Evolutionary conservation across 1,140 invertebrate genomes (phyloP), one percentile per base, ranked within the genome.

Genomic region (Pogonus chalceus): DNA sequence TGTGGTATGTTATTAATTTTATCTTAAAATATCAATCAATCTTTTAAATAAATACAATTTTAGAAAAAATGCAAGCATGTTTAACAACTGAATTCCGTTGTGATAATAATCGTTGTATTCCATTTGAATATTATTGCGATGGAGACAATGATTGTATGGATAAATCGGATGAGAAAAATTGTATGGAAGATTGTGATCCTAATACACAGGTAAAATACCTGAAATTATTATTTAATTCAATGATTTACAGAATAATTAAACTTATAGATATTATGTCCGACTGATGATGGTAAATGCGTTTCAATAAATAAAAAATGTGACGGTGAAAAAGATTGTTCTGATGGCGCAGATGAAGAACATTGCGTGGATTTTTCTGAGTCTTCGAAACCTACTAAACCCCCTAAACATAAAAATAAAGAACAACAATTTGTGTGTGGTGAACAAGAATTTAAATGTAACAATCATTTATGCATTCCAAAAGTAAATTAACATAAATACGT

Each of bases 101-200:
- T 59, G 72, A 75, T 18, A 86, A 87, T 64, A 81, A 82, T 23
- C 75, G 79, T 18, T 92, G 89, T 70, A 80, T 90, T 49, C 79
- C 83, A 1, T 75, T 71, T 50, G 69, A 78, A 24, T 83, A 84
- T 74, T 72, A 81, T 43, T 92, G 89, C 72, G 86, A 92, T 70
- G 79, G 80, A 1, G 70, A 77, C 26, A 69, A 78, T 56, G 85
- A 89, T 67, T 89, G 87, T 65, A 72, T 72, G 24, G 87, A 87
- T 66, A 76, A 74, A 52, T 80, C 80, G 1, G 84, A 88, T 65
- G 84, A 87, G 65, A 70, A 73, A 35, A 76, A 82, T 62, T 86
- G 84, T 60, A 62, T 66, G 18, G 55, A 64, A 2, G 57, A 49
- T 3, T 83, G 80, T 58, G 69, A 81, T 62, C 68, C 69, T 1